phyloP scores from a whole-genome alignment of 2,888 invertebrate species.

The Yponomeuta cagnagella region DNA sequence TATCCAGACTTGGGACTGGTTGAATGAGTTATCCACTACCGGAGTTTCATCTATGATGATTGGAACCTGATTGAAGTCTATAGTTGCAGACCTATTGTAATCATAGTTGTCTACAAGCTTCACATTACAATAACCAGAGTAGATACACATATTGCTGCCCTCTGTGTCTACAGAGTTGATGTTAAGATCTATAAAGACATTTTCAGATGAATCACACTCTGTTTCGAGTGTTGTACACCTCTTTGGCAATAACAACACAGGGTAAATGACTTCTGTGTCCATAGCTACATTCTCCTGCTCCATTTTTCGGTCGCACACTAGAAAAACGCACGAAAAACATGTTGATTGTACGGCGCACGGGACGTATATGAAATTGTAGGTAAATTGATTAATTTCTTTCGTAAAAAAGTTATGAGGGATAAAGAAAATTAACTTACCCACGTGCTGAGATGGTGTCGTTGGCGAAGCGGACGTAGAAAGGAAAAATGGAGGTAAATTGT shows the following conservation, averaged over 20 bases:
- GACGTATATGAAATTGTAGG: constrained; percentile 27
- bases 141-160: constrained; percentile 46
- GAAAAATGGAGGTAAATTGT: constrained; percentile 35
- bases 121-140: constrained; percentile 53
- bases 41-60: constrained; percentile 38
- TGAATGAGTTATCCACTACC: constrained; percentile 31
- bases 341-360: background rate
- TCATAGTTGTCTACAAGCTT: constrained; percentile 48
- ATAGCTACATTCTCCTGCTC: constrained; percentile 31
- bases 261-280: constrained; percentile 38
- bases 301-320: constrained; percentile 31
- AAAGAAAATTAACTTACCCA: constrained; percentile 47
- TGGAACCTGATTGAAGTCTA: constrained; percentile 29
- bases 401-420: constrained; percentile 23
- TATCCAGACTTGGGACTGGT: constrained; percentile 58
- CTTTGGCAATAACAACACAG: constrained; percentile 54
- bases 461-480: constrained; percentile 28
- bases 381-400: constrained; percentile 38
- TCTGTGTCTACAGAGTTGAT: constrained; percentile 50
- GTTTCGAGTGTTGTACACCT: constrained; percentile 44
- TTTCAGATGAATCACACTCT: constrained; percentile 43
- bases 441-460: constrained; percentile 39
- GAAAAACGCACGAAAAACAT: constrained; percentile 13
- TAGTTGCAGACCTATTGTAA: constrained; percentile 24
- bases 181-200: constrained; percentile 50